phyloP scores from a whole-genome alignment of 2,113 vertebrate species.

The Silurus asotus region DNA sequence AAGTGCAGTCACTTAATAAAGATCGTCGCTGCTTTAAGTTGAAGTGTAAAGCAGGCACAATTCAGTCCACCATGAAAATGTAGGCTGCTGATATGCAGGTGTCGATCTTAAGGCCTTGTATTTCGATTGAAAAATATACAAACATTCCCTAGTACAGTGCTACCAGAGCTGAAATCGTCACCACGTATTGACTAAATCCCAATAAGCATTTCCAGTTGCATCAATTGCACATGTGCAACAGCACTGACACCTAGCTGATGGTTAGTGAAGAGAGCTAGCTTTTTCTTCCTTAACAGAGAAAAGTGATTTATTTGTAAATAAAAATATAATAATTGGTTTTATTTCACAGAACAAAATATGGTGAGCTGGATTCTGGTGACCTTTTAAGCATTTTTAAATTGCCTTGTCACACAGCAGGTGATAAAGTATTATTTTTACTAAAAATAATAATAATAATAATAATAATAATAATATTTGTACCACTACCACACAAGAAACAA shows the following conservation, averaged over 20 bases:
- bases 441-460: no score
- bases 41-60: not conserved
- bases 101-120: not conserved
- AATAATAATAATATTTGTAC: not conserved
- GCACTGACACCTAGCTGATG: slow-evolving; percentile 26
- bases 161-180: not conserved
- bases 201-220: not conserved
- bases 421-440: no score
- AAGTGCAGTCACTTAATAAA: not conserved
- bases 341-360: not conserved
- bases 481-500: not conserved
- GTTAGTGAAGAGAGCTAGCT: not conserved
- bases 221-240: not conserved
- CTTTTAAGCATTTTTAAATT: not conserved
- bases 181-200: not conserved
- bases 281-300: not conserved
- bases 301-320: not conserved
- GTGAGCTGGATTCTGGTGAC: not conserved
- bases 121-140: not conserved
- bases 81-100: not conserved
- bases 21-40: not conserved
- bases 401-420: not conserved
- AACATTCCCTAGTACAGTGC: not conserved
- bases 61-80: not conserved
- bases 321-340: not conserved